Evolutionary conservation across 2,888 invertebrate species (phyloP).

Genomic region (Entomobrya multifasciata): DNA sequence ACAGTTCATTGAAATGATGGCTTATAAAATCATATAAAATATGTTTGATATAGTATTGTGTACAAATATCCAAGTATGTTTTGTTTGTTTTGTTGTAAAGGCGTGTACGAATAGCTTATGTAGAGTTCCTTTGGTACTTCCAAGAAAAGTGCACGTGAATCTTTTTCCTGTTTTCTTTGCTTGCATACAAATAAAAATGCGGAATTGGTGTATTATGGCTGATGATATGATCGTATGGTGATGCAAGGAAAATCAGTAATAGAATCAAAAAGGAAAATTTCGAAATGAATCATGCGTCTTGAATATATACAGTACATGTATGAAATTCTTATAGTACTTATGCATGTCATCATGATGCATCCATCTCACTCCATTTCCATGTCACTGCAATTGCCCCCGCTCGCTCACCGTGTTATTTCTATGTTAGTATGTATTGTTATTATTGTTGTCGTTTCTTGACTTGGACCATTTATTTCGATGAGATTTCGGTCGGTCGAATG

Average conservation of each 20-base stretch:
- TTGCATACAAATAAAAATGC: neutral
- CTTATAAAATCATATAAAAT: too few species aligned
- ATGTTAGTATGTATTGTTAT: neutral
- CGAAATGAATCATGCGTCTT: conserved; percentile 1
- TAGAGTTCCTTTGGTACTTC: neutral
- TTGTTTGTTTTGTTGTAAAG: too few species aligned
- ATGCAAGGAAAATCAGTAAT: neutral
- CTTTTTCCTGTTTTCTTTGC: neutral
- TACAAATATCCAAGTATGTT: too few species aligned
- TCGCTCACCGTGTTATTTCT: conserved; percentile 7
- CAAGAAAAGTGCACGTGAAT: conserved; percentile 19
- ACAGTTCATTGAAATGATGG: too few species aligned
- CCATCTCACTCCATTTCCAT: neutral
- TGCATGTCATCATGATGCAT: conserved; percentile 11
- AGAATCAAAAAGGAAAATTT: conserved; percentile 9
- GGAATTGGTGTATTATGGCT: too few species aligned
- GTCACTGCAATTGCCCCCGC: conserved; percentile 2
- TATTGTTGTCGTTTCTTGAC: conserved; percentile 1
- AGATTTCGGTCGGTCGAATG: conserved; percentile 18
- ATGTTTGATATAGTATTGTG: too few species aligned
- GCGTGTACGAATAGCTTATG: neutral
- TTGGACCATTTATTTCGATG: conserved; percentile 27
- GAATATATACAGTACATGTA: too few species aligned
- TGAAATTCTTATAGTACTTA: neutral
- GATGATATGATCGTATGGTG: neutral